These are phyloP conservation scores for Mungos mungo DNA, from an alignment of 2,113 vertebrate genomes.

Conservation along the genomic window DNA sequence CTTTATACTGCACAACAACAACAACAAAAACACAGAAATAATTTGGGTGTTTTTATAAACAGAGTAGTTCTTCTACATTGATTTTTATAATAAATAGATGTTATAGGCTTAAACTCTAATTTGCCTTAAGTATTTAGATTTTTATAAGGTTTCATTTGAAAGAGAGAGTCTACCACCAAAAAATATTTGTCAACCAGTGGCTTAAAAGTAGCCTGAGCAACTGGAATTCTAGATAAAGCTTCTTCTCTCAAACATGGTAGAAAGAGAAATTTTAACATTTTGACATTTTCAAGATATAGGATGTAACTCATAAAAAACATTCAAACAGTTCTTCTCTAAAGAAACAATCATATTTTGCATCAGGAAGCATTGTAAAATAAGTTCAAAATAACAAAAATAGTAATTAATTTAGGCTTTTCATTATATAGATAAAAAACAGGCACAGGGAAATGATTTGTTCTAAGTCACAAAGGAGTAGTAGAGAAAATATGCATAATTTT, in stretches of 20 bases:
- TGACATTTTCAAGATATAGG: background rate
- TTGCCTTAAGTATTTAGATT: background rate
- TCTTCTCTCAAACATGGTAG: background rate
- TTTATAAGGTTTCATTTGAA: conserved; percentile 19
- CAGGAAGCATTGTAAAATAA: conserved; percentile 15
- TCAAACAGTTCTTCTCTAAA: background rate
- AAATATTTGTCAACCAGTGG: background rate
- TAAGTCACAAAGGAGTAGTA: background rate
- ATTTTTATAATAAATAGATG: background rate
- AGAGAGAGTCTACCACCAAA: conserved; percentile 15
- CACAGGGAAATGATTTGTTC: background rate
- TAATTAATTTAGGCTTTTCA: background rate
- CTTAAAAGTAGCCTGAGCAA: background rate
- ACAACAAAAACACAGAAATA: background rate
- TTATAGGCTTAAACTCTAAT: background rate
- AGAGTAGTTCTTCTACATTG: background rate
- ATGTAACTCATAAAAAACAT: background rate
- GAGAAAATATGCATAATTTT: background rate
- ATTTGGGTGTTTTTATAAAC: background rate
- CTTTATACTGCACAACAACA: background rate
- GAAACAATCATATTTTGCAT: background rate
- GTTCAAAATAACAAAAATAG: background rate
- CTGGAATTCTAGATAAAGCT: conserved; percentile 1
- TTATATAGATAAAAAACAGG: background rate
- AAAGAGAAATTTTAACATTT: background rate